These are phyloP conservation scores for Andricus curvator DNA, from an alignment of 2,888 invertebrate genomes.

Conservation along the genomic window DNA sequence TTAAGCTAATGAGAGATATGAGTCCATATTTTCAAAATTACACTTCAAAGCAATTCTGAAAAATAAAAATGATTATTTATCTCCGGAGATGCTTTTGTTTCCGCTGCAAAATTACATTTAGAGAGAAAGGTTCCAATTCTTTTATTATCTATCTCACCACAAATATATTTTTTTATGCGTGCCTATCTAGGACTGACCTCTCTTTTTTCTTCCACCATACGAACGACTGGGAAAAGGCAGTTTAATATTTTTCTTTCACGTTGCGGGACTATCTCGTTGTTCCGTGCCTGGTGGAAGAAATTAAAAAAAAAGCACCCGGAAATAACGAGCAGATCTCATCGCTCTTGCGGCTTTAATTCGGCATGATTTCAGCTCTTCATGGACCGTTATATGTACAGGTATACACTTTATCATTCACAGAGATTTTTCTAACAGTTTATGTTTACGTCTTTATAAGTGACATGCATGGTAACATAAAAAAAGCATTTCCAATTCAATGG, in stretches of 20 bases:
- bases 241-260: slow-evolving; percentile 33
- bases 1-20: no score
- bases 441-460: not conserved
- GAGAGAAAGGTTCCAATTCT: slow-evolving; percentile 1
- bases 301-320: slow-evolving; percentile 30
- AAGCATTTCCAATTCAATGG: not conserved
- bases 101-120: not conserved
- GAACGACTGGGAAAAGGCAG: slow-evolving; percentile 11
- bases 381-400: not conserved
- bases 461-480: not conserved
- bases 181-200: not conserved
- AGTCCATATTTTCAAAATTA: no score
- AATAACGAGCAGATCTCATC: slow-evolving; percentile 50
- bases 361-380: slow-evolving; percentile 45
- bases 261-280: slow-evolving; percentile 20
- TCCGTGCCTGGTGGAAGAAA: slow-evolving; percentile 22
- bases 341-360: slow-evolving; percentile 53
- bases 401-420: not conserved
- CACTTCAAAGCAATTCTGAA: no score
- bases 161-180: slow-evolving; percentile 12
- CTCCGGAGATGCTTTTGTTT: not conserved
- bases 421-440: not conserved
- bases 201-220: slow-evolving; percentile 7
- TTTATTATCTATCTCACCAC: slow-evolving; percentile 14
- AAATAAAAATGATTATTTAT: no score